Evolutionary conservation across 2,797 vertebrate species (phyloP).

Genomic region (Florisuga fusca): DNA sequence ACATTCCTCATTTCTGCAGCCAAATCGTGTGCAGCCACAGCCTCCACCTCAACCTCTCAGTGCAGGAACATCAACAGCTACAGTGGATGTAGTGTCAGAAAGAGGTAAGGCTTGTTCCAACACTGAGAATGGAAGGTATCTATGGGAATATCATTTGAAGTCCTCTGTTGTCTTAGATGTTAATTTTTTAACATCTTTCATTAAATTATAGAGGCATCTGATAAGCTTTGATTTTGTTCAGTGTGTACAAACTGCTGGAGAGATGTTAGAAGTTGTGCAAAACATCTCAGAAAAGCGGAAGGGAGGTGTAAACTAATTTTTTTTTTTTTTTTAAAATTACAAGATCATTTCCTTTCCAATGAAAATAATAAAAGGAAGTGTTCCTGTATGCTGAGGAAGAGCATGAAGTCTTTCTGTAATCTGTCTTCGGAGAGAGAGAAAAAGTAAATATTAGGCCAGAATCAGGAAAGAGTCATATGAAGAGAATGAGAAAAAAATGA

Average conservation of each 20-base stretch:
- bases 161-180: not conserved
- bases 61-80: conserved; percentile 72
- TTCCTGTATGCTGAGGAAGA: not conserved
- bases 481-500: not conserved
- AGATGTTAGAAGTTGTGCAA: not conserved
- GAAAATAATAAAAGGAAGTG: not conserved
- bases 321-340: not conserved
- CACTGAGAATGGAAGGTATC: not conserved
- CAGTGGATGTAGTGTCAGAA: conserved; percentile 76
- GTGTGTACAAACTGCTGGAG: fast-evolving
- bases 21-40: conserved; percentile 73
- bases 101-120: conserved; percentile 65
- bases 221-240: not conserved
- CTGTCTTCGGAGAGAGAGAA: not conserved
- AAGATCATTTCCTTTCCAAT: not conserved
- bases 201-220: not conserved
- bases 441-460: not conserved
- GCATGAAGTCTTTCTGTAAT: not conserved
- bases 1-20: conserved; percentile 88
- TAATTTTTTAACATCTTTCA: not conserved
- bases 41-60: conserved; percentile 67
- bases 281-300: not conserved
- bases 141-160: not conserved
- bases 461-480: not conserved
- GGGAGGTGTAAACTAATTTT: not conserved